Evolutionary conservation across 2,113 vertebrate genomes (phyloP).

Genomic region (Archocentrus centrarchus): DNA sequence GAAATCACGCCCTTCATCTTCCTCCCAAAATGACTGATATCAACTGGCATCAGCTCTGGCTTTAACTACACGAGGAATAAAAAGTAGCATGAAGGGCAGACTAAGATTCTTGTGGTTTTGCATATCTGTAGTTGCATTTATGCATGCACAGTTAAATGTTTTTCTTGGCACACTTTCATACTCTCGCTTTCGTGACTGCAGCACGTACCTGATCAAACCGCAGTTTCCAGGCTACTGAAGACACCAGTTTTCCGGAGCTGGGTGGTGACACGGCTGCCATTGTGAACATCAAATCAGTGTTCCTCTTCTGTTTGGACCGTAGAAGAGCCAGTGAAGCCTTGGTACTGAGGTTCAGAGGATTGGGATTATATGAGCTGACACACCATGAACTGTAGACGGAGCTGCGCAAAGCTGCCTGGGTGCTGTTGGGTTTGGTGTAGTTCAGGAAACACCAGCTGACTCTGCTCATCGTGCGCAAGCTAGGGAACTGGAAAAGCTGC

Average conservation of each 20-base stretch:
- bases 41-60: constrained; percentile 91
- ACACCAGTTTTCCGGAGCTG: constrained; percentile 94
- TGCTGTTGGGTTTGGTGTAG: constrained; percentile 93
- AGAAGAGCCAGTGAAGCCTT: constrained; percentile 93
- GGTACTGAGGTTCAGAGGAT: constrained; percentile 93
- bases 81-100: background rate
- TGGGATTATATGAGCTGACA: constrained; percentile 95
- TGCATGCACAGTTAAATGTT: background rate
- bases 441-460: constrained; percentile 99
- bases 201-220: constrained; percentile 90
- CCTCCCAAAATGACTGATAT: constrained; percentile 89
- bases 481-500: constrained; percentile 92
- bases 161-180: background rate
- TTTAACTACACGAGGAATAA: constrained; percentile 83
- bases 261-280: constrained; percentile 89
- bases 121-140: background rate
- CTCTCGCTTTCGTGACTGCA: background rate
- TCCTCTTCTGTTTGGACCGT: constrained; percentile 92
- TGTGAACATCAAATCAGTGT: constrained; percentile 86
- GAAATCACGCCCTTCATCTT: constrained; percentile 90
- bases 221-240: constrained; percentile 94
- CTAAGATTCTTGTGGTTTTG: background rate
- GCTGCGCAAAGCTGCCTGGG: constrained; percentile 82
- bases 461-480: constrained; percentile 91
- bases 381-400: constrained; percentile 97